These are phyloP conservation scores for Clarias macrocephalus DNA, from an alignment of 2,113 vertebrate genomes.

Conservation along the genomic window DNA sequence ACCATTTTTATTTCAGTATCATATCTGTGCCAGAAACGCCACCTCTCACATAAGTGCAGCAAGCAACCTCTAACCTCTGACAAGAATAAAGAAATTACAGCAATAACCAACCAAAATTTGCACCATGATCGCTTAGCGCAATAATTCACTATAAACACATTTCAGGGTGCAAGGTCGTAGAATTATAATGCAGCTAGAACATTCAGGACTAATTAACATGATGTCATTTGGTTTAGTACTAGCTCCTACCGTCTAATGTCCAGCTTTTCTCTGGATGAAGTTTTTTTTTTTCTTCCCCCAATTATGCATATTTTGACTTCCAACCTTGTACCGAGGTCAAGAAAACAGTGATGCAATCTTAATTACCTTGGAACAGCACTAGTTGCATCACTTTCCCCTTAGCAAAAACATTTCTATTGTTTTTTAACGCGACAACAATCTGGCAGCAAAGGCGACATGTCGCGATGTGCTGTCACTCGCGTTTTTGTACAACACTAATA, in stretches of 20 bases:
- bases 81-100: not conserved
- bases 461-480: not conserved
- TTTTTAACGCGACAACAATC: slow-evolving; percentile 29
- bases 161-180: not conserved
- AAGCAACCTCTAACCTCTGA: not conserved
- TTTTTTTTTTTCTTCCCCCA: not conserved
- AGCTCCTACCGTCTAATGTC: not conserved
- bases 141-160: not conserved
- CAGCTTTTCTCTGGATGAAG: not conserved
- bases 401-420: slow-evolving; percentile 27
- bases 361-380: slow-evolving; percentile 8
- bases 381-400: slow-evolving; percentile 30
- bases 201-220: slow-evolving; percentile 3
- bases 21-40: not conserved
- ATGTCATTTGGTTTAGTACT: not conserved
- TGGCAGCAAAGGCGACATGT: slow-evolving; percentile 16
- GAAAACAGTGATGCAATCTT: not conserved
- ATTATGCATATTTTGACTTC: slow-evolving; percentile 19
- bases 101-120: not conserved
- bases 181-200: not conserved
- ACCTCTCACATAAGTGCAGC: too few relatives aligned
- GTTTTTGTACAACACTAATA: not conserved
- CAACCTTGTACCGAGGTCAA: slow-evolving; percentile 11
- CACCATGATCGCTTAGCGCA: not conserved
- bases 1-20: not conserved